A percentile compares a stretch with the other conserved stretches of the same genome.
Evolutionary conservation across 2,888 invertebrate species (phyloP).

Genomic region (Lasius fuliginosus): DNA sequence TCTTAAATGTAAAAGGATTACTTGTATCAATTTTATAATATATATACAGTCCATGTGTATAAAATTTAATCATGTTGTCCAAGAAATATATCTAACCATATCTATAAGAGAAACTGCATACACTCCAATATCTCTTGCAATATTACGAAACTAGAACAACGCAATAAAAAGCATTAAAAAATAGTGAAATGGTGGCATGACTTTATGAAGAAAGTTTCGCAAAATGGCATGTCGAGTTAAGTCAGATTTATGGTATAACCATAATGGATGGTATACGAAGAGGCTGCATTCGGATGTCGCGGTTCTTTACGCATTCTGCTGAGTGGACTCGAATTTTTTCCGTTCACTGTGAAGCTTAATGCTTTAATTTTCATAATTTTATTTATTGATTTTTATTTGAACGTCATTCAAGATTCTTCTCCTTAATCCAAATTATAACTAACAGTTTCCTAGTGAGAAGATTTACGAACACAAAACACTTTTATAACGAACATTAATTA

Average conservation of each 20-base stretch:
- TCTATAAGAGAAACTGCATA: slow-evolving; percentile 10
- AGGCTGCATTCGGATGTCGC: slow-evolving; percentile 40
- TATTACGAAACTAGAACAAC: slow-evolving; percentile 47
- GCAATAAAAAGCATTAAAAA: slow-evolving; percentile 54
- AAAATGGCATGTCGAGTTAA: slow-evolving; percentile 50
- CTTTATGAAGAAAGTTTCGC: slow-evolving; percentile 38
- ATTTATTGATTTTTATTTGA: neutral
- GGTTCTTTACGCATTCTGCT: slow-evolving; percentile 9
- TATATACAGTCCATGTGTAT: neutral
- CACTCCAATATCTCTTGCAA: slow-evolving; percentile 36
- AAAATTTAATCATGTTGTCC: slow-evolving; percentile 30
- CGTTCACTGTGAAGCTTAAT: neutral
- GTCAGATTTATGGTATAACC: slow-evolving; percentile 69
- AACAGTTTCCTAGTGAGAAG: neutral
- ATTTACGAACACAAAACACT: neutral
- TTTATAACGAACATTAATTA: neutral
- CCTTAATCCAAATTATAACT: neutral
- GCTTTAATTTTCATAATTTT: slow-evolving; percentile 9
- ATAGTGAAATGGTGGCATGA: slow-evolving; percentile 54
- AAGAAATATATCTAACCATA: slow-evolving; percentile 25
- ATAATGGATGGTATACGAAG: slow-evolving; percentile 63
- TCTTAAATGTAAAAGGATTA: neutral
- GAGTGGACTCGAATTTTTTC: slow-evolving; percentile 5
- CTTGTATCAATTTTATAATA: neutral
- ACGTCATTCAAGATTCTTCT: neutral